Evolutionary conservation across 2,113 vertebrate genomes (phyloP).

Genomic region (Sander lucioperca): DNA sequence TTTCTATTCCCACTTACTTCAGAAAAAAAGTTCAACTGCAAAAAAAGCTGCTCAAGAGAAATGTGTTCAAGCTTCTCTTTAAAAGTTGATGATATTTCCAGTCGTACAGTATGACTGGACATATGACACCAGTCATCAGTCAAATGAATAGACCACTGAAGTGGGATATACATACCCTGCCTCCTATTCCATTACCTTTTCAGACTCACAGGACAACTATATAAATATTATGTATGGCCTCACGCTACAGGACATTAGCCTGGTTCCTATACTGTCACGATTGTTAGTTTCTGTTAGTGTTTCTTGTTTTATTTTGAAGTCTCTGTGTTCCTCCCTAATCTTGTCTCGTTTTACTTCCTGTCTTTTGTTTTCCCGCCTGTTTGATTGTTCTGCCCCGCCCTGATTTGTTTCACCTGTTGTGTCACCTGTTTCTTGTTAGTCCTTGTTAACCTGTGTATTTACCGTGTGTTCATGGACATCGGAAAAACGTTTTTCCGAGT

Average conservation of each 20-base stretch:
- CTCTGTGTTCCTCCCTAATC: too few relatives aligned
- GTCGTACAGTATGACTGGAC: too few relatives aligned
- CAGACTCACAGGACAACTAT: not conserved
- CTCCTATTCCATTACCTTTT: not conserved
- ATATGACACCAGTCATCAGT: not conserved
- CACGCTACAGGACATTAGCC: not conserved
- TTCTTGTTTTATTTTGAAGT: too few relatives aligned
- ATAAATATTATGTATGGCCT: not conserved
- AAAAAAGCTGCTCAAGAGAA: not conserved
- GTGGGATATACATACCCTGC: not conserved
- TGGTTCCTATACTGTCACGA: not conserved
- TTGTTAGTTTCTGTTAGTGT: too few relatives aligned
- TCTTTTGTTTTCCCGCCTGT: too few relatives aligned
- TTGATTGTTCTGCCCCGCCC: too few relatives aligned
- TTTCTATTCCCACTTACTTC: not conserved
- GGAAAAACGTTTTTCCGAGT: too few relatives aligned
- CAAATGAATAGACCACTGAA: not conserved
- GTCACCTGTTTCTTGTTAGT: too few relatives aligned
- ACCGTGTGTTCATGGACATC: too few relatives aligned
- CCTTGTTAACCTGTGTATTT: too few relatives aligned
- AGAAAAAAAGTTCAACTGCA: not conserved
- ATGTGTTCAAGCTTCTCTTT: not conserved
- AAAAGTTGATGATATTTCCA: conserved; percentile 5
- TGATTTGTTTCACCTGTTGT: too few relatives aligned
- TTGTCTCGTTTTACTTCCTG: too few relatives aligned